phyloP scores from a whole-genome alignment of 2,888 invertebrate genomes.

The Sthenelais limicola region DNA sequence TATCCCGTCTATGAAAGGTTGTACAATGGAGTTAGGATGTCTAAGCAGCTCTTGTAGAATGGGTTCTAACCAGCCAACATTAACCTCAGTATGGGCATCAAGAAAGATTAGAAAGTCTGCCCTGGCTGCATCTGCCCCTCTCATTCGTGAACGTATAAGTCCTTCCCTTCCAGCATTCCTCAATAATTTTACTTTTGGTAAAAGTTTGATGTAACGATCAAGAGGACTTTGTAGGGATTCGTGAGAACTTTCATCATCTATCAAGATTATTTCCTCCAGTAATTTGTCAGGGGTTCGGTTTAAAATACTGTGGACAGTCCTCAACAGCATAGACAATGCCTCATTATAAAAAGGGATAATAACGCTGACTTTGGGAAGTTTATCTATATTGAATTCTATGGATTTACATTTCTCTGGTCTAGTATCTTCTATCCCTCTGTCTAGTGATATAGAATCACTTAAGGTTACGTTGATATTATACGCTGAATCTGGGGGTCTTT shows the following conservation, averaged over 20 bases:
- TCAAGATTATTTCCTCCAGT: slow-evolving; percentile 48
- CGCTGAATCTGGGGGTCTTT: slow-evolving; percentile 32
- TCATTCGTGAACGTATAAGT: slow-evolving; percentile 51
- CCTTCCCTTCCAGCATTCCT: slow-evolving; percentile 50
- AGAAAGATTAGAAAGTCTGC: slow-evolving; percentile 51
- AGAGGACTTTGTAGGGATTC: slow-evolving; percentile 44
- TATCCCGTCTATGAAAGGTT: slow-evolving; percentile 56
- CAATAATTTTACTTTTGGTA: slow-evolving; percentile 51
- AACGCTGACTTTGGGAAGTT: slow-evolving; percentile 40
- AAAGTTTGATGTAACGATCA: slow-evolving; percentile 47
- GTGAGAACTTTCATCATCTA: slow-evolving; percentile 50
- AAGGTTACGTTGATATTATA: slow-evolving; percentile 54
- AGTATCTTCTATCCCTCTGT: slow-evolving; percentile 51
- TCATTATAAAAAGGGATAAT: slow-evolving; percentile 55
- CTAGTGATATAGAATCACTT: slow-evolving; percentile 52
- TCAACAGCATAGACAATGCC: slow-evolving; percentile 51
- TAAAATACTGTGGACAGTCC: slow-evolving; percentile 45
- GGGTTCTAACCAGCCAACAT: slow-evolving; percentile 54
- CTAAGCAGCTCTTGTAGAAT: slow-evolving; percentile 47
- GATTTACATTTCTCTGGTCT: slow-evolving; percentile 48
- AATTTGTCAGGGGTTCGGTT: slow-evolving; percentile 22
- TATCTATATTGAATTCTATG: background rate
- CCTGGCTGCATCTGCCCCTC: slow-evolving; percentile 46
- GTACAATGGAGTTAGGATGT: slow-evolving; percentile 51
- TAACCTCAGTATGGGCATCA: slow-evolving; percentile 53